phyloP scores from a whole-genome alignment of 2,113 vertebrate genomes.

The Sarotherodon lohbergeri region DNA sequence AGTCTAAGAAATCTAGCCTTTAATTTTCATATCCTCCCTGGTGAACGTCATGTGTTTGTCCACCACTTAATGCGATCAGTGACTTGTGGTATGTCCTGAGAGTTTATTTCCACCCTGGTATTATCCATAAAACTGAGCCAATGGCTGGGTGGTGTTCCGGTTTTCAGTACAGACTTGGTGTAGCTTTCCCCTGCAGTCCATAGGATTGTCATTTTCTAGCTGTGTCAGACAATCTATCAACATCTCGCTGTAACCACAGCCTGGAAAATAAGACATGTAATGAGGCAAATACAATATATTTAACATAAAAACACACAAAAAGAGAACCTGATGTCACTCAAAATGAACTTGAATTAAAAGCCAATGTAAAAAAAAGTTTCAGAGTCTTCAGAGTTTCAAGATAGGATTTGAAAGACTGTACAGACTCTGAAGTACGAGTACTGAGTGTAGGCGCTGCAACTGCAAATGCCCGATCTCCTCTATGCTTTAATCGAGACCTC shows the following conservation, averaged over 20 bases:
- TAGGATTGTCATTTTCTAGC: neutral
- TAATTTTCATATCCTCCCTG: neutral
- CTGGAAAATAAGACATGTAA: neutral
- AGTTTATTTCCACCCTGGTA: neutral
- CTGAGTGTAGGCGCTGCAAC: neutral
- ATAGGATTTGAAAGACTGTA: neutral
- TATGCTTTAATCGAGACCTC: rapidly evolving
- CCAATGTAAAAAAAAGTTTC: neutral
- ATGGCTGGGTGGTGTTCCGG: neutral
- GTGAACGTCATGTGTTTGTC: neutral
- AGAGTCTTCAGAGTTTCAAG: neutral
- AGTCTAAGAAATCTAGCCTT: neutral
- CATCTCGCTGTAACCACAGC: neutral
- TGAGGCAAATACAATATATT: neutral
- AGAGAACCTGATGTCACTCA: neutral
- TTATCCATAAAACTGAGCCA: neutral
- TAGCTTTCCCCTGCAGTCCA: neutral
- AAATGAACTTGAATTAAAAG: neutral
- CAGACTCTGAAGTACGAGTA: neutral
- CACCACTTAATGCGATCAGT: neutral
- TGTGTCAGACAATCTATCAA: neutral
- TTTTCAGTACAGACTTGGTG: neutral
- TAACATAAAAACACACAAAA: neutral
- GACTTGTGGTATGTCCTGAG: rapidly evolving
- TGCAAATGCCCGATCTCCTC: neutral